phyloP scores from a whole-genome alignment of 2,113 vertebrate species.

The Grus americana region DNA sequence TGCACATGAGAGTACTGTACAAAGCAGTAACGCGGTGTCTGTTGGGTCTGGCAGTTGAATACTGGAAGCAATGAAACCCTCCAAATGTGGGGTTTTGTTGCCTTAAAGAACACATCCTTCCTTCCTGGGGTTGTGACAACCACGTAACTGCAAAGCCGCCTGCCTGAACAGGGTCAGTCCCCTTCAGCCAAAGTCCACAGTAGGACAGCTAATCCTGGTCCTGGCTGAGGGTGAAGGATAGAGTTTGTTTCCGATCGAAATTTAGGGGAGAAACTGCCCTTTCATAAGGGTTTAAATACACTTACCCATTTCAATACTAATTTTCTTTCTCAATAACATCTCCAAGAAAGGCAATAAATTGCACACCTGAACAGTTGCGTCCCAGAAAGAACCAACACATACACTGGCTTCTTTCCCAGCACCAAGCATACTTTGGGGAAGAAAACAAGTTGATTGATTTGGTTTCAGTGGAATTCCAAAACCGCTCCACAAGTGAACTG shows the following conservation, averaged over 20 bases:
- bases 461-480: background rate
- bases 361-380: background rate
- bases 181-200: background rate
- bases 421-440: background rate
- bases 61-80: background rate
- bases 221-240: background rate
- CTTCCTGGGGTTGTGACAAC: background rate
- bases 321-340: background rate
- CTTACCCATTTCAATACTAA: accelerated
- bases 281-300: background rate
- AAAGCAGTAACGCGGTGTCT: background rate
- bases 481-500: background rate
- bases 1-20: background rate
- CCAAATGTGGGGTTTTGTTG: background rate
- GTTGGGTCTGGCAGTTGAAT: background rate
- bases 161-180: too few relatives aligned
- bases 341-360: background rate
- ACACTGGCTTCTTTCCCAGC: background rate
- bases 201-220: background rate
- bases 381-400: background rate
- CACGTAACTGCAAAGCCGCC: background rate
- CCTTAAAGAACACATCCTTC: background rate
- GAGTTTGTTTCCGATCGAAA: background rate
- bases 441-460: background rate
- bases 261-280: background rate